Evolutionary conservation across 2,113 vertebrate species (phyloP), one percentile per base, ranked within the genome.

Genomic region (Pollachius pollachius): DNA sequence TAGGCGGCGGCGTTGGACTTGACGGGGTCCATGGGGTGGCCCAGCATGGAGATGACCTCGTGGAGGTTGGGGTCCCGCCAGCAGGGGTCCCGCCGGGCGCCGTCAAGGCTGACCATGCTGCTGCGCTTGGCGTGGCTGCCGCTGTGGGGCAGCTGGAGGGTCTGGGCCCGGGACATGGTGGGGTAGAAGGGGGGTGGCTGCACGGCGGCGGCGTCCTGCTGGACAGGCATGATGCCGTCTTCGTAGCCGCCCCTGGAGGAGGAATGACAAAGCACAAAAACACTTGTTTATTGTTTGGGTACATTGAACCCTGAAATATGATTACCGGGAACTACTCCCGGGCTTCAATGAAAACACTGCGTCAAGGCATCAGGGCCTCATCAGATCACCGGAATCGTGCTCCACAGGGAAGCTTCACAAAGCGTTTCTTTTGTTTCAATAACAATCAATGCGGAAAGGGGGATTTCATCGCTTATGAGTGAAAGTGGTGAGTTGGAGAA

Each of bases 1-100:
- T 99, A 99, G 66, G 97, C 97, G 0, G 97, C 97, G 0, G 97
- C 97, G 0, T 99, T 99, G 0, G 97, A 97, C 81, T 98, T 98
- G 77, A 99, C 97, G 0, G 97, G 96, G 81, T 98, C 97, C 67
- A 98, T 95, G 0, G 96, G 96, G 90, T 97, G 96, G 75, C 94
- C 93, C 75, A 98, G 94, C 96, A 98, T 98, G 21, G 96, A 92
- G 4, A 97, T 95, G 15, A 98, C 97, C 81, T 99, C 97, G 0
- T 94, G 94, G 59, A 99, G 91, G 83, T 98, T 97, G 0, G 96
- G 97, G 84, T 99, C 97, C 78, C 97, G 90, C 97, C 97, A 98
- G 60, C 96, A 91, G 0, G 96, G 95, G 84, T 99, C 97, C 71
- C 96, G 95, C 17, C 95, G 95, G 64, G 96, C 92, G 78, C 95